Conservation (phyloP, 2,113 vertebrate species). For the Lasiurus borealis region DNA sequence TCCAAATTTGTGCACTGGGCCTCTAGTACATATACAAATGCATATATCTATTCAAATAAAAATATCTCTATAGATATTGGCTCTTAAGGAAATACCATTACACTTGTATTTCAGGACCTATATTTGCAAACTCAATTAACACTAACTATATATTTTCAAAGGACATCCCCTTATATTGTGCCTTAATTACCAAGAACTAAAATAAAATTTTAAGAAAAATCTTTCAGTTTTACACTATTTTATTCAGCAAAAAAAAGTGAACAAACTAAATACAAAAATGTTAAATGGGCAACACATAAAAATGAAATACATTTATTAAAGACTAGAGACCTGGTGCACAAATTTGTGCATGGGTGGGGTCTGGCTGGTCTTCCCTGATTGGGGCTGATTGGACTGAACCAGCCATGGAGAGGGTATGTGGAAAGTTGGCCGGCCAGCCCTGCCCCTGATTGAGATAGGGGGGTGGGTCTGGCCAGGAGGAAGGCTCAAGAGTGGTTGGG, state of each 20-base stretch:
- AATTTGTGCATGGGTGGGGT: too few species aligned
- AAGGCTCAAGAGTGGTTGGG: too few species aligned
- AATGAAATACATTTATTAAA: conserved; percentile 22
- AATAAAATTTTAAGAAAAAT: background rate
- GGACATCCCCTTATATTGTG: background rate
- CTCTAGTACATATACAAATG: background rate
- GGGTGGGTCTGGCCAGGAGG: too few species aligned
- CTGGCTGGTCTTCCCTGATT: accelerated
- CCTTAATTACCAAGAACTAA: background rate
- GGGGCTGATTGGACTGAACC: too few species aligned
- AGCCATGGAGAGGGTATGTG: too few species aligned
- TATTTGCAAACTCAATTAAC: background rate
- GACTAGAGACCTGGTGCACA: too few species aligned
- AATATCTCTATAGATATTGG: background rate
- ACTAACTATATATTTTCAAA: background rate
- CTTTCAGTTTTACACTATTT: background rate
- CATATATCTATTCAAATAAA: background rate
- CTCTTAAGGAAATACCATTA: background rate
- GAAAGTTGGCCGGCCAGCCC: too few species aligned
- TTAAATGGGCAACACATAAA: background rate
- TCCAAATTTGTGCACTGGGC: too few species aligned
- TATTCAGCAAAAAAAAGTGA: background rate
- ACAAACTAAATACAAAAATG: background rate
- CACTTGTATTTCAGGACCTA: background rate
- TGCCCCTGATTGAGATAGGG: too few species aligned